These are phyloP conservation scores for Tetraneura akinire DNA, from an alignment of 1,140 invertebrate species.

Conservation along the genomic window DNA sequence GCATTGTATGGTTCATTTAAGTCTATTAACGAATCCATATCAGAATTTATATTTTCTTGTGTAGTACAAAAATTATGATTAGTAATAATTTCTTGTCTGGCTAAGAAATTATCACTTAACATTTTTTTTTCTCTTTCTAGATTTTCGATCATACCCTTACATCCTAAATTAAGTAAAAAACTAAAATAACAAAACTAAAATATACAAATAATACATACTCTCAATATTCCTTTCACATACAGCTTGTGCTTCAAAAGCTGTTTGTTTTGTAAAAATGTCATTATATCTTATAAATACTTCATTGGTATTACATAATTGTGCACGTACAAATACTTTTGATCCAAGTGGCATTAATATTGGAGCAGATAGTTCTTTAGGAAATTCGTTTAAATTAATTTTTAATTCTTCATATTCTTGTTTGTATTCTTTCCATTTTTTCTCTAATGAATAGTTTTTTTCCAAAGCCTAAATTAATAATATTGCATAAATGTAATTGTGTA, in stretches of 20 bases:
- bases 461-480: conserved; percentile 19
- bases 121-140: conserved; percentile 61
- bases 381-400: conserved; percentile 46
- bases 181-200: neutral
- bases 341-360: conserved; percentile 69
- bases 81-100: conserved; percentile 58
- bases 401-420: conserved; percentile 53
- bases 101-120: conserved; percentile 59
- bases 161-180: conserved; percentile 57
- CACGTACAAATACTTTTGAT: conserved; percentile 68
- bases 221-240: conserved; percentile 67
- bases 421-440: conserved; percentile 52
- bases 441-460: neutral
- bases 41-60: conserved; percentile 4
- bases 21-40: conserved; percentile 62
- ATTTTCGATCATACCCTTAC: conserved; percentile 61
- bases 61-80: too few species aligned
- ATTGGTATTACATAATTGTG: conserved; percentile 72
- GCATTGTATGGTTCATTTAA: conserved; percentile 64
- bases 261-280: conserved; percentile 72
- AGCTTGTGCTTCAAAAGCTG: conserved; percentile 66
- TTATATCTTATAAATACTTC: conserved; percentile 71
- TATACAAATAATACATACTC: conserved; percentile 59
- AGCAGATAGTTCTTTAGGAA: conserved; percentile 57
- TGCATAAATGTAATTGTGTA: neutral